phyloP scores from a whole-genome alignment of 2,113 vertebrate genomes.

The Collichthys lucidus region DNA sequence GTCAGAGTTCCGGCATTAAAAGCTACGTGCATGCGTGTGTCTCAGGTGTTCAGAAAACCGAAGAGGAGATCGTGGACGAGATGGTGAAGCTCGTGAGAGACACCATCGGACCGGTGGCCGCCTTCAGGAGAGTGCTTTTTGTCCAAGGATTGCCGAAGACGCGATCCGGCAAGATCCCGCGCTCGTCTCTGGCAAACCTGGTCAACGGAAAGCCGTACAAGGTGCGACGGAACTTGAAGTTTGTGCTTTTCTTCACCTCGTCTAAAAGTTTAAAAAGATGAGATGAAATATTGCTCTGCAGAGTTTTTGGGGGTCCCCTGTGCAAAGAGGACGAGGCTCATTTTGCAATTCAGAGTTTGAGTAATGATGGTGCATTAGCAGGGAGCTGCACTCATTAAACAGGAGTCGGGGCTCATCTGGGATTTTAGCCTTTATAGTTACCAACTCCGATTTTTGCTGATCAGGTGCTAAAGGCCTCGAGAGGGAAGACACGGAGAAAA shows the following conservation, averaged over 20 bases:
- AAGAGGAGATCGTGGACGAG: slow-evolving; percentile 83
- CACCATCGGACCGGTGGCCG: slow-evolving; percentile 92
- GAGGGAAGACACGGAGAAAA: slow-evolving; percentile 1
- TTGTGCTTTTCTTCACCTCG: neutral
- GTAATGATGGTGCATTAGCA: slow-evolving; percentile 14
- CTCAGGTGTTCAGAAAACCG: slow-evolving; percentile 81
- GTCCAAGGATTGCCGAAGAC: slow-evolving; percentile 93
- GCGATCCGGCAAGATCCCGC: slow-evolving; percentile 95
- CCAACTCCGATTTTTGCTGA: slow-evolving; percentile 36
- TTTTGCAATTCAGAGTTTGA: slow-evolving; percentile 15
- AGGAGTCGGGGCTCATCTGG: slow-evolving; percentile 14
- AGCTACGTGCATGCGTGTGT: neutral
- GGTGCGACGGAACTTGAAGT: slow-evolving; percentile 68
- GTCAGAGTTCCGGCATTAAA: neutral
- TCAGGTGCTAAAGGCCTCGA: neutral
- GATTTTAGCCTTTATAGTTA: slow-evolving; percentile 9
- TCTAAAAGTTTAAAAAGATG: neutral
- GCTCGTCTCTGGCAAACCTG: slow-evolving; percentile 89
- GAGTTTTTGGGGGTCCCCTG: neutral
- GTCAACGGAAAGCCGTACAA: slow-evolving; percentile 92
- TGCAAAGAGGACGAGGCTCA: neutral
- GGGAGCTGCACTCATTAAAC: slow-evolving; percentile 4
- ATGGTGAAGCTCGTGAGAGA: slow-evolving; percentile 89
- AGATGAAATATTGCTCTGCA: neutral
- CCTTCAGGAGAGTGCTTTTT: slow-evolving; percentile 90